These are phyloP conservation scores for Diogma glabrata DNA, from an alignment of 2,888 invertebrate genomes.

Conservation along the genomic window DNA sequence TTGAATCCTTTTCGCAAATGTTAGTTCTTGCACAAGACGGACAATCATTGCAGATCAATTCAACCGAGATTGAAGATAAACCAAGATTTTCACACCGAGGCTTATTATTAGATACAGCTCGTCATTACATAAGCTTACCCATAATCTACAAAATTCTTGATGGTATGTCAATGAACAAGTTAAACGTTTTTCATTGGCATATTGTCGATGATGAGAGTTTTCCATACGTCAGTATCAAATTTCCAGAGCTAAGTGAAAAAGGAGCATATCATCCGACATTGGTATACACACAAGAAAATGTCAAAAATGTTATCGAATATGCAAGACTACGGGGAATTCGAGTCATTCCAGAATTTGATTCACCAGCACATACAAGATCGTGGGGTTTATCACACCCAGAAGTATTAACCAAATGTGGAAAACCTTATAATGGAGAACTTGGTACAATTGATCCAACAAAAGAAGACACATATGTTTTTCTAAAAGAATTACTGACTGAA, in stretches of 20 bases:
- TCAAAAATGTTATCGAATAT: constrained; percentile 58
- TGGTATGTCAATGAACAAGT: constrained; percentile 81
- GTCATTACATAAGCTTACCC: constrained; percentile 67
- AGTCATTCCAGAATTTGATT: constrained; percentile 83
- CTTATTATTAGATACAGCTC: constrained; percentile 71
- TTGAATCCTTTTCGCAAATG: constrained; percentile 79
- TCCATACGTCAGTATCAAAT: constrained; percentile 68
- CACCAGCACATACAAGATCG: constrained; percentile 77
- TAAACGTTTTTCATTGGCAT: constrained; percentile 94
- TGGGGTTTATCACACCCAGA: constrained; percentile 71
- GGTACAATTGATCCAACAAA: constrained; percentile 74
- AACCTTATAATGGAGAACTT: constrained; percentile 39
- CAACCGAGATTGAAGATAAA: constrained; percentile 56
- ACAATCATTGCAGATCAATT: constrained; percentile 17
- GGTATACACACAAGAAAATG: constrained; percentile 52
- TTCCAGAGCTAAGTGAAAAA: constrained; percentile 62
- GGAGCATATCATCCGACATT: constrained; percentile 56
- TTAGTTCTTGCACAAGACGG: constrained; percentile 37
- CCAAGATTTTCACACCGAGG: constrained; percentile 77
- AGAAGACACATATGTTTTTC: constrained; percentile 51
- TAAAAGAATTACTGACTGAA: constrained; percentile 48
- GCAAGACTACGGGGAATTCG: constrained; percentile 74
- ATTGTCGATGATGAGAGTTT: constrained; percentile 89
- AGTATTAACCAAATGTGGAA: constrained; percentile 63
- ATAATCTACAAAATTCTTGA: constrained; percentile 59